Evolutionary conservation across 2,113 vertebrate species (phyloP).

Genomic region (Alces alces): DNA sequence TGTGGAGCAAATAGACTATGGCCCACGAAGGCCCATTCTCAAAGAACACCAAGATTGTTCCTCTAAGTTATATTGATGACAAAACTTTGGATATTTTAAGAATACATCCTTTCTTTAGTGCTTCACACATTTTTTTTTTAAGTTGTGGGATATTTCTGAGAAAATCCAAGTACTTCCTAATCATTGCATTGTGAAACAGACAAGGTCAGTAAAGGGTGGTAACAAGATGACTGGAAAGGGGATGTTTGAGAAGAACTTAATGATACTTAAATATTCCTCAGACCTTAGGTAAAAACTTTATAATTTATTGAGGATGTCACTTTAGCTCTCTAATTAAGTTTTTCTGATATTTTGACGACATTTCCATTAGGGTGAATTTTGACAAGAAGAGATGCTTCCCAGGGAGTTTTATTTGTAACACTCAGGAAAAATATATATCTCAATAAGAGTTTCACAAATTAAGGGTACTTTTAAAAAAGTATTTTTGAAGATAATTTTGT

Average conservation of each 20-base stretch:
- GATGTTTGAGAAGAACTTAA: conserved; percentile 6
- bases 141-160: background rate
- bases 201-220: background rate
- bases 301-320: background rate
- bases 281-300: conserved; percentile 16
- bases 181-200: conserved; percentile 1
- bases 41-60: background rate
- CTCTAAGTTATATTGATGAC: background rate
- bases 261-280: background rate
- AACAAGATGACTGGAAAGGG: background rate
- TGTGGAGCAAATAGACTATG: background rate
- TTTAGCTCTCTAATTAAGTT: conserved; percentile 13
- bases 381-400: background rate
- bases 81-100: background rate
- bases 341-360: conserved; percentile 38
- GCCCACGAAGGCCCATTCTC: background rate
- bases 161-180: background rate
- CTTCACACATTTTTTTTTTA: background rate
- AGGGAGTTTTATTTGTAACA: conserved; percentile 18
- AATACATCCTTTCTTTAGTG: background rate
- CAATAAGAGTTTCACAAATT: background rate
- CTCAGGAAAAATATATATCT: conserved; percentile 15
- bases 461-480: background rate
- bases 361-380: conserved; percentile 39
- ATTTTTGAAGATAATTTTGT: conserved; percentile 8